Evolutionary conservation across 2,888 invertebrate genomes (phyloP).

Genomic region (Malachius bipustulatus): DNA sequence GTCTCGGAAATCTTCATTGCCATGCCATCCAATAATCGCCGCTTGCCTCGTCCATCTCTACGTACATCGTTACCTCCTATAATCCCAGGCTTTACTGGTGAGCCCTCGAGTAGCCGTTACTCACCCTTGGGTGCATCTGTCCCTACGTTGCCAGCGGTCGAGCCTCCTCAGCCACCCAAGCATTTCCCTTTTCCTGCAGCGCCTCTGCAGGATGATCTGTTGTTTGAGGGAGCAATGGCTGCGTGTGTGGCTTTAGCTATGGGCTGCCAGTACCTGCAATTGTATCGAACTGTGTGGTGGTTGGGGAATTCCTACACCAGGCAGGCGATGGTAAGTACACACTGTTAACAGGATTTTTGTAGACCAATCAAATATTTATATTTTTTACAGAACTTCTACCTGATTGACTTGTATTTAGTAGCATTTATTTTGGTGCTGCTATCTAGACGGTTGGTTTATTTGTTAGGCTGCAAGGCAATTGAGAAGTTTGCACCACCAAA

Average conservation of each 20-base stretch:
- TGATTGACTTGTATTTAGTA: conserved; percentile 82
- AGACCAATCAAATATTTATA: no score
- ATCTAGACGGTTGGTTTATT: conserved; percentile 64
- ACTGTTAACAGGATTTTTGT: no score
- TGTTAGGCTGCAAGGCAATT: conserved; percentile 28
- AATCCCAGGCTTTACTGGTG: conserved; percentile 26
- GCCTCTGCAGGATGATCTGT: conserved; percentile 65
- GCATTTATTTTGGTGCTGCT: conserved; percentile 73
- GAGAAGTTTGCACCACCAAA: conserved; percentile 24
- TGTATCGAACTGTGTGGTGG: conserved; percentile 97
- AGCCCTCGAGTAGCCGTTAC: conserved; percentile 26
- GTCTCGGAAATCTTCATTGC: no score
- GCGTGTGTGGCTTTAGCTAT: conserved; percentile 66
- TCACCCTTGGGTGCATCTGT: conserved; percentile 25
- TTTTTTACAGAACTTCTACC: conserved; percentile 76
- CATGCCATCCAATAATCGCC: conserved; percentile 24
- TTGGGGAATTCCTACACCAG: conserved; percentile 81
- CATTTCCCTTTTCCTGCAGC: conserved; percentile 72
- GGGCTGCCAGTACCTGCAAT: conserved; percentile 82
- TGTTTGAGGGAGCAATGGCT: conserved; percentile 79
- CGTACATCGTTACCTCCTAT: conserved; percentile 23
- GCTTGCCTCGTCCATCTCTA: conserved; percentile 26
- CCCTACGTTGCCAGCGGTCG: conserved; percentile 30
- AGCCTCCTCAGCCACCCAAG: conserved; percentile 51
- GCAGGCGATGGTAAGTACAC: conserved; percentile 66